Base-by-base conservation (phyloP, 2,113 vertebrate genomes). In the Lepus americanus region DNA sequence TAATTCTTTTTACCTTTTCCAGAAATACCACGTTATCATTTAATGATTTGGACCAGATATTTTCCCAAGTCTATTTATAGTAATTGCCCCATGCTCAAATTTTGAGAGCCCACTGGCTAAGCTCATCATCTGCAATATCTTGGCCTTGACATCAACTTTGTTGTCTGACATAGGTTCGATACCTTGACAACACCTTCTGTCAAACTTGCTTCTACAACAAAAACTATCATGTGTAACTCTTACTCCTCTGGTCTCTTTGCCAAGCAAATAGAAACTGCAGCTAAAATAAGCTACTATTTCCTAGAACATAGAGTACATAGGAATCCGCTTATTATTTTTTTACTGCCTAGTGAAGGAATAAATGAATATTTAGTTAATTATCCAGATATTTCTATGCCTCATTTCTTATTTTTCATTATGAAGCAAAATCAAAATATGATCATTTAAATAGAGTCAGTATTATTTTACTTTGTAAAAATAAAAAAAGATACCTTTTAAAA, bases 401-500 rank as follows among this genome's bases (percentile, higher is more conserved):
- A 97, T 95, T 97, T 96, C 87, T 96, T 73, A 97, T 93, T 96
- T 96, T 95, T 94, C 77, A 86, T 96, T 92, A 90, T 59, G 66
- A 89, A 87, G n/a, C 29, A 87, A 96, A 90, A 92, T 92, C 51
- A 94, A 97, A 95, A 88, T 77, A 77, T 29, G 29, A 85, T 88
- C 29, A 94, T 90, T 96, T 96, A 91, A 94, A 85, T 61, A 88
- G 70, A 84, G 33, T 95, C 89, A n/a, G 10, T 76, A 94, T 93
- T 84, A 79, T 78, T 63, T 76, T 36, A 81, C 44, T 90, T 82
- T 96, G n/a, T 67, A 83, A 89, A 90, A 89, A 78, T 70, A 19
- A 83, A 67, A 53, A 53, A 39, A 10, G 17, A 81, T 3, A 70
- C 23, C 72, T 79, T 84, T 74, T 81, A 23, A 90, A 89, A 83